These are phyloP conservation scores for Acanthurus leucopareius DNA, from an alignment of 2,797 vertebrate genomes.

Conservation along the genomic window DNA sequence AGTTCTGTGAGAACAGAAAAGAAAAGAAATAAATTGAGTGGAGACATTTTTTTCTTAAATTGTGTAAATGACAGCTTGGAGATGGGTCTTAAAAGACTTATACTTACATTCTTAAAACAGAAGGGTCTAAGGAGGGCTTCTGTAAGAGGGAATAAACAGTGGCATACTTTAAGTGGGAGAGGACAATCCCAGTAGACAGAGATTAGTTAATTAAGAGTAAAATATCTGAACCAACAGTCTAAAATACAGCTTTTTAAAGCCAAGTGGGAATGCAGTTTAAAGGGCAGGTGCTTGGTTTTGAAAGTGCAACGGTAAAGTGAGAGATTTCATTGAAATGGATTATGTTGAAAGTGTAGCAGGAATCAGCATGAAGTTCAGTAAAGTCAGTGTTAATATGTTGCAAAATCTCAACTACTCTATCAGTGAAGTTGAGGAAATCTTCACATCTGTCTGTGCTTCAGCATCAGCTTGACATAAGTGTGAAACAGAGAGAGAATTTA, in stretches of 20 bases:
- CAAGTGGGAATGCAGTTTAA: not conserved
- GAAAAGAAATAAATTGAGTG: not conserved
- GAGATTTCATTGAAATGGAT: not conserved
- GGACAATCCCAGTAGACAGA: not conserved
- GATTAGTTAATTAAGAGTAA: not conserved
- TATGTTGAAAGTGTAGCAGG: not conserved
- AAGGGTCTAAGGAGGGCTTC: not conserved
- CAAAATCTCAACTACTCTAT: not conserved
- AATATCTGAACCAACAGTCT: not conserved
- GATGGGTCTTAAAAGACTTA: too few relatives aligned
- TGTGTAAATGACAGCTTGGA: too few relatives aligned
- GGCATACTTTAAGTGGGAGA: not conserved
- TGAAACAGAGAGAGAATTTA: not conserved
- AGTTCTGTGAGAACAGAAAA: not conserved
- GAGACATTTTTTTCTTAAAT: too few relatives aligned
- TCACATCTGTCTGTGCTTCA: too few relatives aligned
- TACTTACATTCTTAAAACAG: not conserved
- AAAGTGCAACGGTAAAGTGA: not conserved
- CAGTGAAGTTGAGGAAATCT: not conserved
- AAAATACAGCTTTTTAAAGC: not conserved
- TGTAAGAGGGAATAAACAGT: not conserved
- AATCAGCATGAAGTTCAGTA: too few relatives aligned
- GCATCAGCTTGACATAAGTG: too few relatives aligned
- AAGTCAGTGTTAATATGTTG: too few relatives aligned
- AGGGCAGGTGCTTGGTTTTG: not conserved